These are phyloP conservation scores for Rhagonycha fulva DNA, from an alignment of 2,888 invertebrate species.

Conservation along the genomic window DNA sequence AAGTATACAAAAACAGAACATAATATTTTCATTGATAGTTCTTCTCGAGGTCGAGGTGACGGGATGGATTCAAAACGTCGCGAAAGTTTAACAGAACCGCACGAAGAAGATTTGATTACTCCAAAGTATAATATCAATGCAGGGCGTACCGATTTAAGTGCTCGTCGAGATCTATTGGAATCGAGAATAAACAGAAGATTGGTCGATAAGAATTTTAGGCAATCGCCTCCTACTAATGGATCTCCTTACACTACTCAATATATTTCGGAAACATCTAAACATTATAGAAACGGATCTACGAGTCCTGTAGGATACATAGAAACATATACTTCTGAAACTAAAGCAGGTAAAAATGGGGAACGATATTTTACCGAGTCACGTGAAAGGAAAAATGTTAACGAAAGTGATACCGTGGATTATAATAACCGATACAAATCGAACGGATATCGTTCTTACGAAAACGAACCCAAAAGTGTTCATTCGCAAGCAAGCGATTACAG, in stretches of 20 bases:
- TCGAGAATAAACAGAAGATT: conserved; percentile 69
- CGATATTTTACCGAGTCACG: conserved; percentile 54
- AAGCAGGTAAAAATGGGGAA: conserved; percentile 57
- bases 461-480: conserved; percentile 71
- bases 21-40: conserved; percentile 54
- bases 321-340: conserved; percentile 59
- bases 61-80: conserved; percentile 68
- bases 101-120: conserved; percentile 37
- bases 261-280: conserved; percentile 62
- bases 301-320: conserved; percentile 59
- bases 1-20: conserved; percentile 56
- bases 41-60: conserved; percentile 65
- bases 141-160: conserved; percentile 65
- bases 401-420: conserved; percentile 42
- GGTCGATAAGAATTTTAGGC: conserved; percentile 51
- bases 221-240: conserved; percentile 50
- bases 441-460: conserved; percentile 52
- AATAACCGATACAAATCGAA: conserved; percentile 44
- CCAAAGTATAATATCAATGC: conserved; percentile 20
- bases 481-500: conserved; percentile 64
- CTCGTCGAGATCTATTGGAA: conserved; percentile 74
- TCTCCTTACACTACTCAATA: conserved; percentile 56
- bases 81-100: conserved; percentile 53
- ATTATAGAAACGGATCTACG: conserved; percentile 61
- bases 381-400: conserved; percentile 53